Conservation (phyloP, 2,888 invertebrate genomes). For the Hirtodrosophila confusa region DNA sequence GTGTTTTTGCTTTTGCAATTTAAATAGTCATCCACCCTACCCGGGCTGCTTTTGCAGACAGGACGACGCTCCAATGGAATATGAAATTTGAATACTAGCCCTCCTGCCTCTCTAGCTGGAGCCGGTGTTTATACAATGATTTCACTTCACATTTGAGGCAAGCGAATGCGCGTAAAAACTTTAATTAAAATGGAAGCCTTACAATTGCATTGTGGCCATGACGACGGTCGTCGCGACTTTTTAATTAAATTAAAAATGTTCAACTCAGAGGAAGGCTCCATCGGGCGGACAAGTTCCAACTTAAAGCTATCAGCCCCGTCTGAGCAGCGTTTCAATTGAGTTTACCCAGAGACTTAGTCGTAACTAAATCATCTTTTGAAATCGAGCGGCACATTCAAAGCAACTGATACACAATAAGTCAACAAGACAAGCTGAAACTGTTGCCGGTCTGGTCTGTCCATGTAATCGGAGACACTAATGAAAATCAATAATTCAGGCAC, state of each 20-base stretch:
- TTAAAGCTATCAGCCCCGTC: slow-evolving; percentile 27
- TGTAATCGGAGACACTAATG: slow-evolving; percentile 71
- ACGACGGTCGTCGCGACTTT: slow-evolving; percentile 52
- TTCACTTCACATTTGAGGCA: slow-evolving; percentile 48
- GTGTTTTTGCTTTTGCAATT: slow-evolving; percentile 55
- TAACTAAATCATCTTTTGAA: slow-evolving; percentile 50
- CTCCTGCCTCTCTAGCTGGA: slow-evolving; percentile 27
- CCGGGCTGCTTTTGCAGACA: background rate
- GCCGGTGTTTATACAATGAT: slow-evolving; percentile 60
- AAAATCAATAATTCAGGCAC: slow-evolving; percentile 75
- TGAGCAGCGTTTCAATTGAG: slow-evolving; percentile 8
- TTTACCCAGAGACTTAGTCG: slow-evolving; percentile 2
- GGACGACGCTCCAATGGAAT: slow-evolving; percentile 52
- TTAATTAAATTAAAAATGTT: slow-evolving; percentile 71
- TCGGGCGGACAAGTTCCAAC: background rate
- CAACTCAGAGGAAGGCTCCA: slow-evolving; percentile 21
- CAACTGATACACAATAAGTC: slow-evolving; percentile 41
- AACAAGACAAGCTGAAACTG: slow-evolving; percentile 46
- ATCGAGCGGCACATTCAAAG: slow-evolving; percentile 37
- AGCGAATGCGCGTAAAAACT: slow-evolving; percentile 73
- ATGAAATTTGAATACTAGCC: slow-evolving; percentile 64
- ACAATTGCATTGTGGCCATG: slow-evolving; percentile 70
- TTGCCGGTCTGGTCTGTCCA: slow-evolving; percentile 36
- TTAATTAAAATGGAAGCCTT: slow-evolving; percentile 77
- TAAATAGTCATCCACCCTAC: slow-evolving; percentile 50